Base-by-base conservation (phyloP, 2,113 vertebrate genomes). In the Lepus americanus region DNA sequence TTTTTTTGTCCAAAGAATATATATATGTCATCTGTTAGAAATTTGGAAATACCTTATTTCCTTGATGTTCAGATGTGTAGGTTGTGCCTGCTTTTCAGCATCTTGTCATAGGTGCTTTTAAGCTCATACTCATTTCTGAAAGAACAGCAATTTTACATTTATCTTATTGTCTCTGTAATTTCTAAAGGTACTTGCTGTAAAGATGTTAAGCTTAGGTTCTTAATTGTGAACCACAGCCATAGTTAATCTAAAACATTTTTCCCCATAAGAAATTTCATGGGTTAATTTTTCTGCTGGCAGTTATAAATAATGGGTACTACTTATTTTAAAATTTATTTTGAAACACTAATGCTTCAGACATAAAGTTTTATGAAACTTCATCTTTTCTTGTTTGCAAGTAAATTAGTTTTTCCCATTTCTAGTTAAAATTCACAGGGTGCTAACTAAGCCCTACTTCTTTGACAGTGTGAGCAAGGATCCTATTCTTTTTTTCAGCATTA, bases 1-100 rank as follows among this genome's bases (percentile, higher is more conserved):
- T 96, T 90, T 97, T 97, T 93, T 97, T 44, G 44, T 87, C 64
- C 49, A 61, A 92, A 97, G 29, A 66, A 94, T 96, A n/a, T 97
- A 0, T 97, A 80, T 87, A n/a, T 90, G 84, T 97, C 83, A 77
- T 25, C 94, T 92, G 31, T 81, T 96, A 49, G n/a, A 86, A 97
- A 96, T 97, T 95, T 95, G 79, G 73, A 97, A 98, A 89, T 88
- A 89, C 20, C 29, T 77, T 90, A 59, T 94, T 96, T 66, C 13
- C 82, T 96, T 76, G 9, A 96, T 97, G 72, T 92, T 85, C 67
- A 64, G 44, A 17, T 89, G 92, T 87, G 27, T 78, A 86, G 78
- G 36, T 92, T 95, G 13, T 63, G 22, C 66, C 33, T 67, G 78
- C 22, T 70, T 94, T 97, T 85, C 44, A 90, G 91, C 95, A 85